Evolutionary conservation across 2,888 invertebrate species (phyloP).

Genomic region (Abrostola tripartita): DNA sequence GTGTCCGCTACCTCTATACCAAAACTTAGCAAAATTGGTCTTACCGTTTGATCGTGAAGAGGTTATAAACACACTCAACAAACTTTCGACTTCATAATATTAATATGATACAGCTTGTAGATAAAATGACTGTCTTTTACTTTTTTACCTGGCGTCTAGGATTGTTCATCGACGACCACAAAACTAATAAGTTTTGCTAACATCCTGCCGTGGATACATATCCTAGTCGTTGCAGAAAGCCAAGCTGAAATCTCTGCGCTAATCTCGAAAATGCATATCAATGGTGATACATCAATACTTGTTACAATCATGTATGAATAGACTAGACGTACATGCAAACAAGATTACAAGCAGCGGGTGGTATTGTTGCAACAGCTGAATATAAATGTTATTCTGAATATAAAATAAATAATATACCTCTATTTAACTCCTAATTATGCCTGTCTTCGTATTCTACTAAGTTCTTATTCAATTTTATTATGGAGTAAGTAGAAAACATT

Average conservation of each 20-base stretch:
- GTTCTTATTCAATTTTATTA: not conserved
- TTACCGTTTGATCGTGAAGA: too few species aligned
- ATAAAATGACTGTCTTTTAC: too few species aligned
- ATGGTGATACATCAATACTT: constrained; percentile 17
- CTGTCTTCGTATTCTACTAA: not conserved
- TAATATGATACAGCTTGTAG: too few species aligned
- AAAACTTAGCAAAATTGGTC: too few species aligned
- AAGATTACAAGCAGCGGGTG: constrained; percentile 29
- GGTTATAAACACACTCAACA: too few species aligned
- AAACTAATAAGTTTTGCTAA: too few species aligned
- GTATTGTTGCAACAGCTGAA: constrained; percentile 21
- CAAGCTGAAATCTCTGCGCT: not conserved
- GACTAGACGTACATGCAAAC: constrained; percentile 27
- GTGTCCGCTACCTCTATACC: too few species aligned
- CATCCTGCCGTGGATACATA: not conserved
- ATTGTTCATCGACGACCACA: too few species aligned
- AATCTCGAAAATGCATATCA: constrained; percentile 18
- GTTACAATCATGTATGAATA: constrained; percentile 24
- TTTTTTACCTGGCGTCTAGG: too few species aligned
- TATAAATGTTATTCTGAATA: constrained; percentile 26
- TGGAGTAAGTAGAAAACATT: too few species aligned
- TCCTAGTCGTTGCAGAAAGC: not conserved
- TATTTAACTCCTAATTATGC: not conserved
- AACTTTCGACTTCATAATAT: too few species aligned
- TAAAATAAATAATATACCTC: constrained; percentile 11